Conservation (phyloP, 2,888 invertebrate genomes). For the Pelosia muscerda region DNA sequence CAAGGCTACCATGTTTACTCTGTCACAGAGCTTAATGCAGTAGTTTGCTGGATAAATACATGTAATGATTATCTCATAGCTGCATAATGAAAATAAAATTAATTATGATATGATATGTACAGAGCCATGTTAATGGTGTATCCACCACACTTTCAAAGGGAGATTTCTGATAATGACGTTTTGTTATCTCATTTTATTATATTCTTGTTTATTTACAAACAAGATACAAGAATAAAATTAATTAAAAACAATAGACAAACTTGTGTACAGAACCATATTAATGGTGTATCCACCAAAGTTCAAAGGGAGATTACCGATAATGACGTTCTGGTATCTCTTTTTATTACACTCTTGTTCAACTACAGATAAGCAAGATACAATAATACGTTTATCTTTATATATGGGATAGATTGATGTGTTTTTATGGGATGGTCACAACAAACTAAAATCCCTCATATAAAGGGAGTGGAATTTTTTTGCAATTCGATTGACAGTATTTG, state of each 20-base stretch:
- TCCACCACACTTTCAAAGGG: no score
- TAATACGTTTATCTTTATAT: not conserved
- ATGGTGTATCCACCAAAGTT: no score
- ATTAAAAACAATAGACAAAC: no score
- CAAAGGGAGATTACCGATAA: not conserved
- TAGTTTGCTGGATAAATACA: not conserved
- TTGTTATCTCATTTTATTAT: no score
- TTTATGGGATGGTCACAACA: not conserved
- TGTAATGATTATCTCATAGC: not conserved
- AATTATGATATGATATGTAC: no score
- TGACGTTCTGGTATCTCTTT: not conserved
- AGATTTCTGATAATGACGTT: no score
- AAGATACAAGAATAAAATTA: no score
- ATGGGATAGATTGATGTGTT: not conserved
- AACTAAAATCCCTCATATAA: no score
- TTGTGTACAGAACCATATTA: no score
- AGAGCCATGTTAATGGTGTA: no score
- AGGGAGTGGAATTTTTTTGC: not conserved
- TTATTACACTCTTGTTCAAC: not conserved
- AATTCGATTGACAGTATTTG: not conserved
- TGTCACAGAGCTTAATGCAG: not conserved
- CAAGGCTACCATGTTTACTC: not conserved
- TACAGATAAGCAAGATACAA: not conserved
- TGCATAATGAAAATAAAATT: no score
- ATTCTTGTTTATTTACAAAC: no score